These are phyloP conservation scores for Propithecus perrieri DNA, from an alignment of 2,797 vertebrate genomes.

Conservation along the genomic window DNA sequence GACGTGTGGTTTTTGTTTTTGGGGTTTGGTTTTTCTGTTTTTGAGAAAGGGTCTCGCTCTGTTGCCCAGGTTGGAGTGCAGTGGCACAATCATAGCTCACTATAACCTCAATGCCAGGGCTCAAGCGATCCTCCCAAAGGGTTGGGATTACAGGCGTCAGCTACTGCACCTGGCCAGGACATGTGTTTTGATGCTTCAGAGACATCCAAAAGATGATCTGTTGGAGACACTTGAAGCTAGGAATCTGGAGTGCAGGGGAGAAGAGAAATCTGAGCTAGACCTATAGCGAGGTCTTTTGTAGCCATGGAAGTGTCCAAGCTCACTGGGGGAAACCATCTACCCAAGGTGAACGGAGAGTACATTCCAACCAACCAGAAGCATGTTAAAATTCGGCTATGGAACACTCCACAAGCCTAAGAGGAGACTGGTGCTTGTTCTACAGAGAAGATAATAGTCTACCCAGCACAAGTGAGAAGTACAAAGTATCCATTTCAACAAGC, in stretches of 20 bases:
- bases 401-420: neutral
- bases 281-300: neutral
- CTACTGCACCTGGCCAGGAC: neutral
- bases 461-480: neutral
- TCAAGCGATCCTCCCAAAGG: neutral
- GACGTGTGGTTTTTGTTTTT: neutral
- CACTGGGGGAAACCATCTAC: neutral
- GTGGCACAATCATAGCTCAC: neutral
- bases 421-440: neutral
- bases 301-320: neutral
- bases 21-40: neutral
- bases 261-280: neutral
- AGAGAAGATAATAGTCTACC: neutral
- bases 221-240: neutral
- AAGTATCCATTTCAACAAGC: neutral
- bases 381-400: neutral
- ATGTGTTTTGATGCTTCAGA: neutral
- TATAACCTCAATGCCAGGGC: neutral
- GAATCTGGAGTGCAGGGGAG: neutral
- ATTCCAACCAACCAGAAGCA: neutral
- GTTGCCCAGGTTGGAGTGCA: neutral
- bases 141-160: neutral
- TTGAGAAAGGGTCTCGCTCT: neutral
- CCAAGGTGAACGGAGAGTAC: neutral
- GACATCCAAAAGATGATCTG: neutral